Evolutionary conservation across 1,140 invertebrate species (phyloP).

Genomic region (Calephelis nemesis): DNA sequence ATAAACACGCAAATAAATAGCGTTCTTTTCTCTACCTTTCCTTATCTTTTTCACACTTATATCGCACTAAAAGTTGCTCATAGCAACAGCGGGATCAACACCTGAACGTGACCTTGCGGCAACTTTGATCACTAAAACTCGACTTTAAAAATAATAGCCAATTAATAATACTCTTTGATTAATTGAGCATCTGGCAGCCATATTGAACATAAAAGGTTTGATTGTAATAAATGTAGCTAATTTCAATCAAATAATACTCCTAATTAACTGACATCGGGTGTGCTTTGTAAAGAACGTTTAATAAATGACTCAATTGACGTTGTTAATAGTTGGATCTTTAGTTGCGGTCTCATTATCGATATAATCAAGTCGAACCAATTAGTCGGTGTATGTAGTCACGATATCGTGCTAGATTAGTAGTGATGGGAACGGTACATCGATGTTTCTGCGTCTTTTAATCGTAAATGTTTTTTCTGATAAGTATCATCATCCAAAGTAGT

Average conservation of each 20-base stretch:
- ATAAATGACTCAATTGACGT: slow-evolving; percentile 68
- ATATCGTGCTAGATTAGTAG: slow-evolving; percentile 10
- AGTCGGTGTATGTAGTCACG: slow-evolving; percentile 17
- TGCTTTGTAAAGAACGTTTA: slow-evolving; percentile 48
- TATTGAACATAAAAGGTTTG: slow-evolving; percentile 56
- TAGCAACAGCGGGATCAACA: not conserved
- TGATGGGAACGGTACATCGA: not conserved
- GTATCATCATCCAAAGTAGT: not conserved
- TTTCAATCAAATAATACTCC: slow-evolving; percentile 71
- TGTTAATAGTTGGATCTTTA: slow-evolving; percentile 55
- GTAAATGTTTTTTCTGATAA: not conserved
- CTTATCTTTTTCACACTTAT: too few species aligned
- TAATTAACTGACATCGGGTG: slow-evolving; percentile 63
- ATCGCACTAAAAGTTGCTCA: not conserved
- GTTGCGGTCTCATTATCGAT: slow-evolving; percentile 37
- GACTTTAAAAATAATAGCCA: slow-evolving; percentile 43
- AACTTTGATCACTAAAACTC: slow-evolving; percentile 3
- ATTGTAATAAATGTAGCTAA: slow-evolving; percentile 66
- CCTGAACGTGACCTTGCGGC: not conserved
- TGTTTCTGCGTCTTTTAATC: not conserved
- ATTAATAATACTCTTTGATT: slow-evolving; percentile 59
- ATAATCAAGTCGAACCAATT: slow-evolving; percentile 30
- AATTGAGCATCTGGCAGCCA: slow-evolving; percentile 41
- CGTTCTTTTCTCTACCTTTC: too few species aligned
- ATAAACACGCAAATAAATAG: too few species aligned